A percentile compares a stretch with the other conserved stretches of the same genome.
Conservation (phyloP, 1,140 invertebrate genomes). For the Pogonognathellus flavescens region DNA sequence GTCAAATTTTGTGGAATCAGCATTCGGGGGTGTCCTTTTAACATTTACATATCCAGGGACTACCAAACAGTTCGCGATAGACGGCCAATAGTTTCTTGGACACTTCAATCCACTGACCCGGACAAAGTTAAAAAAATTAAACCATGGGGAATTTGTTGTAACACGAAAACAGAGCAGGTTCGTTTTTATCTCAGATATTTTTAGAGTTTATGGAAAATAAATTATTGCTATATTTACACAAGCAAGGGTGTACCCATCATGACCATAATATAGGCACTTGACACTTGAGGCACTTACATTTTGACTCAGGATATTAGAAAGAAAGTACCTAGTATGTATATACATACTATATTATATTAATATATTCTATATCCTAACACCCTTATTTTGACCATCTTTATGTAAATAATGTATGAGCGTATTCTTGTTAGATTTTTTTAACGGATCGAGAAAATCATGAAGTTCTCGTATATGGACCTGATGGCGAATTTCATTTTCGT, state of each 20-base stretch:
- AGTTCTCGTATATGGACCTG: background rate
- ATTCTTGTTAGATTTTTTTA: conserved; percentile 73
- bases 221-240: no score
- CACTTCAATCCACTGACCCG: background rate
- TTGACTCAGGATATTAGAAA: no score
- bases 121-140: background rate
- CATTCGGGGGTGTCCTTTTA: background rate
- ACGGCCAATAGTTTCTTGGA: background rate
- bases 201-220: no score
- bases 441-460: background rate
- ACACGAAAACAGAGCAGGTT: conserved; percentile 45
- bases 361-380: no score
- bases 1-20: background rate
- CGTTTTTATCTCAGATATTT: background rate
- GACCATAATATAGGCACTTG: no score
- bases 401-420: no score
- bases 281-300: conserved; percentile 71
- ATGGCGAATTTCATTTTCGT: background rate
- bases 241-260: no score
- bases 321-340: no score
- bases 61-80: background rate
- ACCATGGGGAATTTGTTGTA: conserved; percentile 52
- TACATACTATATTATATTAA: no score
- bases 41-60: background rate
- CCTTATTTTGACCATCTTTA: no score